These are phyloP conservation scores for Percina caprodes DNA, from an alignment of 2,113 vertebrate genomes.

Conservation along the genomic window DNA sequence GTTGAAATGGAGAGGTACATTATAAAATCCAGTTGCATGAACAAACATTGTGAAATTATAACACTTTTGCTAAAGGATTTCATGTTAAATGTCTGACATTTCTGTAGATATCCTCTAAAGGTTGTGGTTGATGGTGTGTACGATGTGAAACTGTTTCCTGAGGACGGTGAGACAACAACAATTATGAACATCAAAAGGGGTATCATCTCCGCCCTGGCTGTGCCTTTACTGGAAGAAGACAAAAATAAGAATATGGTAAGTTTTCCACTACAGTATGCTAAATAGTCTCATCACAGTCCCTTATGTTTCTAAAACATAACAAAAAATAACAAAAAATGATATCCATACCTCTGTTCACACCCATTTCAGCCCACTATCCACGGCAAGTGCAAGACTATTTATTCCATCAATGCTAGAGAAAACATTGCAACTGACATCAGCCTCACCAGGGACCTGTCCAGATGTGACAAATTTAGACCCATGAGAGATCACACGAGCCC, in stretches of 20 bases:
- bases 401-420: slow-evolving; percentile 83
- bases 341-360: not conserved
- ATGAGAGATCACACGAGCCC: slow-evolving; percentile 88
- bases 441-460: slow-evolving; percentile 87
- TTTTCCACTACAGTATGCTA: not conserved
- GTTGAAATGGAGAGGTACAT: slow-evolving; percentile 90
- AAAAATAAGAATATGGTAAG: slow-evolving; percentile 47
- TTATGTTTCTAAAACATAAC: not conserved
- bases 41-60: not conserved
- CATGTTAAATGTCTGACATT: not conserved
- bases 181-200: slow-evolving; percentile 96
- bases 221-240: slow-evolving; percentile 85
- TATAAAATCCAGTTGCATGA: not conserved
- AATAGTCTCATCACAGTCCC: not conserved
- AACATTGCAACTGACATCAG: slow-evolving; percentile 87
- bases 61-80: not conserved
- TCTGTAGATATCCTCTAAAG: slow-evolving; percentile 88
- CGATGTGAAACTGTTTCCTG: slow-evolving; percentile 88
- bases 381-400: slow-evolving; percentile 90
- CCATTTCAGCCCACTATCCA: slow-evolving; percentile 89
- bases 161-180: slow-evolving; percentile 87
- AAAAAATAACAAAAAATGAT: not conserved
- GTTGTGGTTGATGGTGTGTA: slow-evolving; percentile 85
- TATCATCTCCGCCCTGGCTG: slow-evolving; percentile 92
- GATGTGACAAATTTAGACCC: slow-evolving; percentile 88